Conservation (phyloP, 2,888 invertebrate species). For the Busseola fusca region DNA sequence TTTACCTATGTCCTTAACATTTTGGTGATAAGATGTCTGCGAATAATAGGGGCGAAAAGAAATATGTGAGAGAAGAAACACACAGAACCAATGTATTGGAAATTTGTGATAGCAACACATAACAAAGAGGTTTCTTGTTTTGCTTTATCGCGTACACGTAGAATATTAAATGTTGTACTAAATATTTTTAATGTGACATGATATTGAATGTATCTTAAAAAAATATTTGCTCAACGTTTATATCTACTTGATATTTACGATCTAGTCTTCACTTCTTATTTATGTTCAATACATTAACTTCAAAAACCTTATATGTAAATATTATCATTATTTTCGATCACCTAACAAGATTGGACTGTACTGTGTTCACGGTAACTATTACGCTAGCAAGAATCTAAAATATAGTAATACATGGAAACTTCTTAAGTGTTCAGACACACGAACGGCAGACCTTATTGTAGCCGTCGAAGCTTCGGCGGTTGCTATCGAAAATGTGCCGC, state of each 20-base stretch:
- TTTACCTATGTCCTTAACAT: neutral
- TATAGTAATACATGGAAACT: no score
- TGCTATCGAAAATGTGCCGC: no score
- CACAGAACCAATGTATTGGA: slow-evolving; percentile 49
- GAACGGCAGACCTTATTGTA: neutral
- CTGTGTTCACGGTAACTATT: neutral
- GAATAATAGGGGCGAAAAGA: slow-evolving; percentile 36
- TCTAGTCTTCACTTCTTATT: neutral
- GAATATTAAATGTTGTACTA: slow-evolving; percentile 2
- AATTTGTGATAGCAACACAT: slow-evolving; percentile 40
- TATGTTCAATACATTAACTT: neutral
- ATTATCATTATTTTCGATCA: neutral
- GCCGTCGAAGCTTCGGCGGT: no score
- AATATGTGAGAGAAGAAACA: slow-evolving; percentile 47
- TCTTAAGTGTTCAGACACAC: no score
- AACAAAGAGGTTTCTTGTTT: slow-evolving; percentile 5
- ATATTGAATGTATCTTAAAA: neutral
- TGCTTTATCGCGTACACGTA: slow-evolving; percentile 25
- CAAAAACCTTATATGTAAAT: neutral
- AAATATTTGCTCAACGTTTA: neutral
- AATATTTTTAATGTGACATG: neutral
- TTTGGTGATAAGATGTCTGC: slow-evolving; percentile 27
- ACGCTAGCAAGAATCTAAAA: neutral
- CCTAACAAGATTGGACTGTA: neutral
- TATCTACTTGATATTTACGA: neutral